Base-by-base conservation (phyloP, 2,797 vertebrate species). In the Florisuga fusca region DNA sequence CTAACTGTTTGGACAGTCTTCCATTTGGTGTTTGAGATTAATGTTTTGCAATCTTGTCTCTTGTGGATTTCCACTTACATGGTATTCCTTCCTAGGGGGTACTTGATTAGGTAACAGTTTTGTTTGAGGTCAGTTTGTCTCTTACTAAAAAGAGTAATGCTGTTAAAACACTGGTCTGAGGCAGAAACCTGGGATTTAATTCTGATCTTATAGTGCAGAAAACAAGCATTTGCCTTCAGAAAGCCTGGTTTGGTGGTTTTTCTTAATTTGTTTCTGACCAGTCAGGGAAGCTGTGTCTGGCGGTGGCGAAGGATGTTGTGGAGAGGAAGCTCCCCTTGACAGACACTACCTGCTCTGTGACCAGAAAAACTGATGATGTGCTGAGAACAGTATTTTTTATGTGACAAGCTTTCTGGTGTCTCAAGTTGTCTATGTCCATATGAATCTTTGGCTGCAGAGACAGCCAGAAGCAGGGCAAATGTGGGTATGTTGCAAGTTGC, bases 381-480 rank as follows among this genome's bases (percentile, higher is more conserved):
- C 61, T 76, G 41, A 82, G 59, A 61, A 34, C 45, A 59, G 29
- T 61, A 8, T 23, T 55, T 77, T 72, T 31, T 86, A 34, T 41
- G 38, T 77, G 34, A 59, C 31, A 57, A 84, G 62, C 51, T 18
- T 74, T 88, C 80, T 72, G 33, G 22, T 85, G 41, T 64, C 54
- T 79, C 22, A n/a, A 3, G 63, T 57, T 54, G 31, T 48, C 16
- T 68, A 0, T 59, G 36, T 73, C 67, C 0, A 0, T 75, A 8
- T 75, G 73, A 69, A 43, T 78, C 38, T 72, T 88, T 41, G 69
- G 33, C 86, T 96, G 81, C 67, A 84, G 81, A 34, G 54, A 19
- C 81, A 81, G 79, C 90, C 27, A 91, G 79, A 64, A 84, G 79
- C 38, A 84, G 81, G 62, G 50, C 66, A 89, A 33, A 58, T 74